Evolutionary conservation across 2,797 vertebrate species (phyloP).

Genomic region (Sparus aurata): DNA sequence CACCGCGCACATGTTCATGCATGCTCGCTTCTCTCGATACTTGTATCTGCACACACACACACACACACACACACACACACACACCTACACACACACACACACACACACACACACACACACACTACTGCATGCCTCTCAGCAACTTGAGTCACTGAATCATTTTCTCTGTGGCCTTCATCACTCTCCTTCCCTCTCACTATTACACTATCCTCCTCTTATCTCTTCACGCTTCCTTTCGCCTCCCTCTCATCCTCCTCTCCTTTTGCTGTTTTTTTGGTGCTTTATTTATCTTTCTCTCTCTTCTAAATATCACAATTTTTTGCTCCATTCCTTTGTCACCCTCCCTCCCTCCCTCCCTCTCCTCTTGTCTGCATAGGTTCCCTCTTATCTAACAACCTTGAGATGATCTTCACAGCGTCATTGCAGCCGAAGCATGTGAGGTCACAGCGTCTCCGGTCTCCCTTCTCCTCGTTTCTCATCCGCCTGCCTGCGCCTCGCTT

Average conservation of each 20-base stretch:
- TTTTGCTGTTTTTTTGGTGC: background rate
- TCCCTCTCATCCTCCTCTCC: constrained; percentile 27
- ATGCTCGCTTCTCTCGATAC: constrained; percentile 25
- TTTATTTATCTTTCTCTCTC: constrained; percentile 15
- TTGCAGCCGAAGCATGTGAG: constrained; percentile 65
- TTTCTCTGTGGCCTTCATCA: constrained; percentile 68
- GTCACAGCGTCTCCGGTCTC: constrained; percentile 59
- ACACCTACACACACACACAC: constrained; percentile 3
- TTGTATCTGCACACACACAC: background rate
- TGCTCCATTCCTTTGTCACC: constrained; percentile 3
- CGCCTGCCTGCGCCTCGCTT: constrained; percentile 24
- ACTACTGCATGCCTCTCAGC: constrained; percentile 55
- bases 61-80: constrained; percentile 8
- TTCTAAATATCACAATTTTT: constrained; percentile 18
- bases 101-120: constrained; percentile 24
- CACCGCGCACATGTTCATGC: constrained; percentile 21
- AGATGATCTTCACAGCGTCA: constrained; percentile 78
- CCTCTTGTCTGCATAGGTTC: constrained; percentile 43
- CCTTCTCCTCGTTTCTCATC: constrained; percentile 47
- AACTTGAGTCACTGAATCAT: constrained; percentile 74
- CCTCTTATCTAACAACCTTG: constrained; percentile 80
- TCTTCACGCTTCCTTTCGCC: constrained; percentile 23
- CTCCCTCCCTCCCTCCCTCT: background rate
- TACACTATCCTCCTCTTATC: constrained; percentile 52
- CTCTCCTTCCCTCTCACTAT: constrained; percentile 51